Conservation (phyloP, 2,797 vertebrate species). For the Gallinago stenura region DNA sequence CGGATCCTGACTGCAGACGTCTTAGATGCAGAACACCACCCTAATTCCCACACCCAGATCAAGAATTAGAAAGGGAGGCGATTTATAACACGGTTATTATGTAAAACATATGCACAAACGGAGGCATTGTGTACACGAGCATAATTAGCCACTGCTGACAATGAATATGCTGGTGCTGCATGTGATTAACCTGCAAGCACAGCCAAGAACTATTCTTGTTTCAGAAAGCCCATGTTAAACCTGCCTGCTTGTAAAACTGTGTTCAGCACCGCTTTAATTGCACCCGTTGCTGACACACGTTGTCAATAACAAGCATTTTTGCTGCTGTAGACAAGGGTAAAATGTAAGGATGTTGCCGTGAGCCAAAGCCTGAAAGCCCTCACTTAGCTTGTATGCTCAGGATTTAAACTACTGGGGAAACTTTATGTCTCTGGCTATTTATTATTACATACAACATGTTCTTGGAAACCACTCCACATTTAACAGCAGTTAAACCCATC, state of each 20-base stretch:
- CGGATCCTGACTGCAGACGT: background rate
- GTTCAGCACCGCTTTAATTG: conserved; percentile 1
- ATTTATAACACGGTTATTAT: background rate
- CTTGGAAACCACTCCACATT: conserved; percentile 73
- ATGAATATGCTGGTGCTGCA: conserved; percentile 6
- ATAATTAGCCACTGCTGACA: conserved; percentile 32
- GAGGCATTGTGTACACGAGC: background rate
- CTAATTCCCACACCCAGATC: background rate
- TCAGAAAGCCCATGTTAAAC: conserved; percentile 15
- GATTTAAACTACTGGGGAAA: conserved; percentile 48
- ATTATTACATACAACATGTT: conserved; percentile 74
- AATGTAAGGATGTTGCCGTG: background rate
- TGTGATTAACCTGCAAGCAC: conserved; percentile 34
- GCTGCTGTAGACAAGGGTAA: background rate
- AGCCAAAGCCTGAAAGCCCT: conserved; percentile 5
- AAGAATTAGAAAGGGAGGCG: background rate
- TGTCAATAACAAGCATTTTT: conserved; percentile 14
- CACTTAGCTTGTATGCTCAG: background rate
- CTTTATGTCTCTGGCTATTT: conserved; percentile 49
- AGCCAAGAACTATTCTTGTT: conserved; percentile 43
- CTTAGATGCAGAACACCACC: fast-evolving
- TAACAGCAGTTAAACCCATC: conserved; percentile 78
- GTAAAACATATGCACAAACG: conserved; percentile 11
- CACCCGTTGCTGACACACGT: background rate
- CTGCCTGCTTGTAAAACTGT: background rate